Base-by-base conservation (phyloP, 2,888 invertebrate genomes). In the Polyommatus iphigenia region DNA sequence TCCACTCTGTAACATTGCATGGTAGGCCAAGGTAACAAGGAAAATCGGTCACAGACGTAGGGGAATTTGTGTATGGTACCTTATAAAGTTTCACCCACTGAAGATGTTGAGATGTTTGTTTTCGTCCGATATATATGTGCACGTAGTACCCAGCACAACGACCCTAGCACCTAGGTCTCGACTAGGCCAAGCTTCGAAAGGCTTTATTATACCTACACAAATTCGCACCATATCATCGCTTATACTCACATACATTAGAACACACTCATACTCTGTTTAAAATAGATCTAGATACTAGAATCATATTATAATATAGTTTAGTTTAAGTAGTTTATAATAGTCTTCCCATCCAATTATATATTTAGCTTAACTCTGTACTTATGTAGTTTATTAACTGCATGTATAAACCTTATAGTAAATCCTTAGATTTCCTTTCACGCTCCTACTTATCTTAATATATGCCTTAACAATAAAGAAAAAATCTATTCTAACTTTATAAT, bases 61-160 rank as follows among this genome's bases (percentile, higher is more conserved):
- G 92, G 91, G 91, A 91, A 93, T 93, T 93, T 93, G 93, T 93
- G 93, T 93, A 93, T 87, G 93, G 93, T 93, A 92, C 93, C 93
- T 93, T 93, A 91, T 92, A 93, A 94, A 93, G 93, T 94, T 94
- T 94, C 93, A 94, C 93, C 93, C 93, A 91, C 91, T 85, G 87
- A 82, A 86, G 86, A 86, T 87, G 83, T 85, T 83, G 83, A 83
- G 86, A 86, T 89, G 85, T 89, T 86, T 87, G 88, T 91, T 86
- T 87, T 85, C 87, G 87, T 88, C 85, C 88, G 82, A 83, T 88
- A 85, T 88, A 85, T 86, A 85, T 88, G 88, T 87, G 90, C 93
- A 92, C 91, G 87, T 92, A 91, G 90, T 82, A 81, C 83, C 84
- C 85, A 82, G 81, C 84, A 85, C 85, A 80, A 59, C 50, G 73